Conservation (phyloP, 35 echinoderm and acorn worm genomes). For the Apostichopus californicus region DNA sequence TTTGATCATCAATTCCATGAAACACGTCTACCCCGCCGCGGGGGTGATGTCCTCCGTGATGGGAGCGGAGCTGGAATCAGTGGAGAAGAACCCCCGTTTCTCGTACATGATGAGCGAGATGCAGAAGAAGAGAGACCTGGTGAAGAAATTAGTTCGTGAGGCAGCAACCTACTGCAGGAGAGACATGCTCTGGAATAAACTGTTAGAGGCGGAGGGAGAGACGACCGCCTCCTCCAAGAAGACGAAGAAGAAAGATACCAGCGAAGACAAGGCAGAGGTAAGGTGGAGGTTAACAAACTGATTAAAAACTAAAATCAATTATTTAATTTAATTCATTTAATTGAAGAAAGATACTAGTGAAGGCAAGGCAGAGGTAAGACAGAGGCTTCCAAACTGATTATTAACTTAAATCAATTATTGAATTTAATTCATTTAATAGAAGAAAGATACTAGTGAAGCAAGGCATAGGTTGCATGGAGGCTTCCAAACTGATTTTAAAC, state of each 20-base stretch:
- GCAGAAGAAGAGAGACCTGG: slow-evolving; percentile 59
- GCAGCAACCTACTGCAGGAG: slow-evolving; percentile 79
- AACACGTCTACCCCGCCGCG: slow-evolving; percentile 33
- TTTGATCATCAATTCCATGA: slow-evolving; percentile 82
- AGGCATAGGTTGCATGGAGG: too few relatives aligned
- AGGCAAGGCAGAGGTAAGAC: too few relatives aligned
- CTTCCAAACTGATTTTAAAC: too few relatives aligned
- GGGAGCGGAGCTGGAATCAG: neutral
- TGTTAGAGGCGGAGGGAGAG: slow-evolving; percentile 57
- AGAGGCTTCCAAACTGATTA: too few relatives aligned
- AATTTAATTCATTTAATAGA: too few relatives aligned
- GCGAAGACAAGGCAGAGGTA: slow-evolving; percentile 42
- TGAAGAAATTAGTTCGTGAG: slow-evolving; percentile 65
- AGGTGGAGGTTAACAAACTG: neutral
- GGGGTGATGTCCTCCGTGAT: neutral
- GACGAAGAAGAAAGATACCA: slow-evolving; percentile 56
- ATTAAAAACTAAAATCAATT: too few relatives aligned
- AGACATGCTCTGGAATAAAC: slow-evolving; percentile 86
- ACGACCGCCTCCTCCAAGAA: slow-evolving; percentile 44
- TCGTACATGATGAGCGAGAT: slow-evolving; percentile 58
- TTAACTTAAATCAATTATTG: too few relatives aligned
- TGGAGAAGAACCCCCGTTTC: slow-evolving; percentile 59
- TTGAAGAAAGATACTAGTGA: too few relatives aligned
- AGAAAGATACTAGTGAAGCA: too few relatives aligned
- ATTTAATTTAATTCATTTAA: too few relatives aligned